phyloP scores from a whole-genome alignment of 2,797 vertebrate genomes.

The Falco biarmicus region DNA sequence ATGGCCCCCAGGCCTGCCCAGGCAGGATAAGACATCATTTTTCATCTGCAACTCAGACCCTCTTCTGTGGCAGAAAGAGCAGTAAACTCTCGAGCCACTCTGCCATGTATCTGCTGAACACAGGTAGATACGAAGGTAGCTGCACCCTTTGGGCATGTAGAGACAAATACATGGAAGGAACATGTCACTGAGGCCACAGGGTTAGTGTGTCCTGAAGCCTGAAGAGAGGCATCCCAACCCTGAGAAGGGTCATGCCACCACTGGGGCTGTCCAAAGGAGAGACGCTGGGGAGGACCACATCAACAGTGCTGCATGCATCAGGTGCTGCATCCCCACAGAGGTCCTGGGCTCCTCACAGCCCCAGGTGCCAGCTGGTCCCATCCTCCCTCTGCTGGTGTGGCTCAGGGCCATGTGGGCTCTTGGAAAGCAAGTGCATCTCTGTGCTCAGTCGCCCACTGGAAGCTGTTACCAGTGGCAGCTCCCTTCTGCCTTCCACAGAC shows the following conservation, averaged over 20 bases:
- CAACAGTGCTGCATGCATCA: too few relatives aligned
- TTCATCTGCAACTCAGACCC: neutral
- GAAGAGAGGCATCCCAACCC: neutral
- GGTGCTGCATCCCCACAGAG: neutral
- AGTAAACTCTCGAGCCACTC: neutral
- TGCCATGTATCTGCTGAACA: neutral
- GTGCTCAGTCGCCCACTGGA: neutral
- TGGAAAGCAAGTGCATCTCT: accelerated
- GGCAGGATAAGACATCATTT: accelerated
- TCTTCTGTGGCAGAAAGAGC: neutral
- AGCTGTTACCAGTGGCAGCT: neutral
- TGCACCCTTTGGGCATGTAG: accelerated
- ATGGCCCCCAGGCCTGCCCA: neutral
- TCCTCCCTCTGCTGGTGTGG: accelerated
- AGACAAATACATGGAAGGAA: neutral
- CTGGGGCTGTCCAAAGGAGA: neutral
- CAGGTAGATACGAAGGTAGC: too few relatives aligned
- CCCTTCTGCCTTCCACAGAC: neutral
- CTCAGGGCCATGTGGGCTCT: accelerated
- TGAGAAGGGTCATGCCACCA: neutral
- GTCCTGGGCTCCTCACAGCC: neutral
- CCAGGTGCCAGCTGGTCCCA: accelerated
- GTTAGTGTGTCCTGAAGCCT: neutral
- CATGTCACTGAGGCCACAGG: accelerated
- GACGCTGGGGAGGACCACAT: neutral